A percentile compares a stretch with the other conserved stretches of the same genome.
Conservation (phyloP, 2,797 vertebrate species). For the Calcarius lapponicus region DNA sequence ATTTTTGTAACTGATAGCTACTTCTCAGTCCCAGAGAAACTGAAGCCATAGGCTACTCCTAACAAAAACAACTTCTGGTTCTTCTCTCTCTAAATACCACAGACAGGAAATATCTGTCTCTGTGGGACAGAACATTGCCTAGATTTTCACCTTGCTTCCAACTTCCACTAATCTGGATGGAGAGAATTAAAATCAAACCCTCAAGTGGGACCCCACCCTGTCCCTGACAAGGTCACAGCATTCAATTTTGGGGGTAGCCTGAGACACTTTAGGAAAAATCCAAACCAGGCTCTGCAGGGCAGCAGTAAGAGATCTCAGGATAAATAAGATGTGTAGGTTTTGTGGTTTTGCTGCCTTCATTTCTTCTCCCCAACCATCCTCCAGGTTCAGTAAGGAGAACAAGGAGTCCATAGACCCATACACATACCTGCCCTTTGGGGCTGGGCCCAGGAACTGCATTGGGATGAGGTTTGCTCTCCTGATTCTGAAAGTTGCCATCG, state of each 20-base stretch:
- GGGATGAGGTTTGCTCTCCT: slow-evolving; percentile 86
- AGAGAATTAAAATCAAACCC: neutral
- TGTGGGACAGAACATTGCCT: neutral
- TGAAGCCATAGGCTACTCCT: neutral
- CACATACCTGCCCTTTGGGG: slow-evolving; percentile 84
- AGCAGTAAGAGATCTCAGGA: neutral
- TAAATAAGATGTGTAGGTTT: neutral
- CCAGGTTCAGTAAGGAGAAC: slow-evolving; percentile 85
- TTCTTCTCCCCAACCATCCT: neutral
- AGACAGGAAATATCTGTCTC: neutral
- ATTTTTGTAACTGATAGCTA: neutral
- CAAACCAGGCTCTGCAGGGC: neutral
- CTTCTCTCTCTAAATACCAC: neutral
- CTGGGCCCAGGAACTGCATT: slow-evolving; percentile 87
- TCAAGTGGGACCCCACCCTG: neutral
- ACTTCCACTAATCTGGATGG: neutral
- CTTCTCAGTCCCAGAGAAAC: neutral
- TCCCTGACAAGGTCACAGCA: neutral
- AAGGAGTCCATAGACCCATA: slow-evolving; percentile 78
- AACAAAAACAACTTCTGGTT: neutral
- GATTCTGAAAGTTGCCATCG: slow-evolving; percentile 78
- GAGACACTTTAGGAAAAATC: neutral
- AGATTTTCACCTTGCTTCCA: neutral
- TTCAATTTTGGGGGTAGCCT: fast-evolving
- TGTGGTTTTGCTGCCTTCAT: neutral